Percentiles rank a stretch among this genome's conserved stretches.
These are phyloP conservation scores for Lepidurus couesii DNA, from an alignment of 1,140 invertebrate genomes.

Conservation along the genomic window DNA sequence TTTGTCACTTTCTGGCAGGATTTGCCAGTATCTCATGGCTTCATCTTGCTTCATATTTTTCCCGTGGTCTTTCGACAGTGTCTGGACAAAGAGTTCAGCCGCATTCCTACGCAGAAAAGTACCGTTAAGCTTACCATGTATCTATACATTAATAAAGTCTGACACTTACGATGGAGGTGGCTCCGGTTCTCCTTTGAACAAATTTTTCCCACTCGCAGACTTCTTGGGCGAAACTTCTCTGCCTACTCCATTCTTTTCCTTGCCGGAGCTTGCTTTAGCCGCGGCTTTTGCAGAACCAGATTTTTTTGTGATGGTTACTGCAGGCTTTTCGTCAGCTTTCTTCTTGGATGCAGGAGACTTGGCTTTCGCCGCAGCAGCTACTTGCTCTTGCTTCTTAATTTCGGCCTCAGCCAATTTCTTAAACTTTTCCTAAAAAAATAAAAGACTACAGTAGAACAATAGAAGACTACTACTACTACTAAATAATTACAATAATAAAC, in stretches of 20 bases:
- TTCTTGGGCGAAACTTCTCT: conserved; percentile 23
- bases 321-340: conserved; percentile 33
- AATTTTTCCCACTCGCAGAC: conserved; percentile 29
- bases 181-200: conserved; percentile 45
- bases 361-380: background rate
- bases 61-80: conserved; percentile 39
- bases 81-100: conserved; percentile 44
- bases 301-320: background rate
- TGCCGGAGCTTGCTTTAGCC: background rate
- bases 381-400: background rate
- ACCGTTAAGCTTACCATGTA: conserved; percentile 26
- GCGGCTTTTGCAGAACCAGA: conserved; percentile 15
- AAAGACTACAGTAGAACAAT: background rate
- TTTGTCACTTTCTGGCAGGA: conserved; percentile 42
- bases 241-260: conserved; percentile 23
- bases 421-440: background rate
- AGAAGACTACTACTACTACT: no score
- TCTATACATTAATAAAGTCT: conserved; percentile 13
- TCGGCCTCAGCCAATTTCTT: background rate
- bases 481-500: no score
- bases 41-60: conserved; percentile 39
- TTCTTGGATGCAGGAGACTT: conserved; percentile 27
- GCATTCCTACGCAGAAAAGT: conserved; percentile 42
- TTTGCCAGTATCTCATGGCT: conserved; percentile 44
- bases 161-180: conserved; percentile 45